These are phyloP conservation scores for Raja brachyura DNA, from an alignment of 2,113 vertebrate genomes.

Conservation along the genomic window DNA sequence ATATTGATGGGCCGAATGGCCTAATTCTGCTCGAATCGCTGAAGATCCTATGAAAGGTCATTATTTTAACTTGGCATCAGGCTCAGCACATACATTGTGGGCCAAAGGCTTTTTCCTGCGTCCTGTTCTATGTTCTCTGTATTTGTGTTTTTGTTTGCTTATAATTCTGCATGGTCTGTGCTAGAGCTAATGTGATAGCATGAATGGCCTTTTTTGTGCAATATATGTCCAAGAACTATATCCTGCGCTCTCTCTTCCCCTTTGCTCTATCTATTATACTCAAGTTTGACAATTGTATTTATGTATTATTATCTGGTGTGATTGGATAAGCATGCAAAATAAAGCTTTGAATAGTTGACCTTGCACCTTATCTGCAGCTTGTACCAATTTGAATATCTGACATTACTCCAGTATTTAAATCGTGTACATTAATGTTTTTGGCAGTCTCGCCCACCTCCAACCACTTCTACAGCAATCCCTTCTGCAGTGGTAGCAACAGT, in stretches of 20 bases:
- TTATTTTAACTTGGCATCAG: no score
- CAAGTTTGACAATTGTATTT: no score
- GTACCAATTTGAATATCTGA: background rate
- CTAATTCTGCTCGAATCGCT: no score
- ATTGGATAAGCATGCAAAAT: no score
- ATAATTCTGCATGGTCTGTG: background rate
- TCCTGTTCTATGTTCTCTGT: no score
- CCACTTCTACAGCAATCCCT: slow-evolving; percentile 81
- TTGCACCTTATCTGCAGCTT: background rate
- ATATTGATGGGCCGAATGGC: no score
- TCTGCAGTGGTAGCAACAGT: slow-evolving; percentile 90
- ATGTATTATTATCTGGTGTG: no score
- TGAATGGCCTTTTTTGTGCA: background rate
- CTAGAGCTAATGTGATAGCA: background rate
- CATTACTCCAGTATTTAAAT: background rate
- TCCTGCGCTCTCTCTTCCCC: no score
- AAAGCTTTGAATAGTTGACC: background rate
- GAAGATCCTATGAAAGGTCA: no score
- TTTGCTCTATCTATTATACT: no score
- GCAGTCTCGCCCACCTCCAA: slow-evolving; percentile 83
- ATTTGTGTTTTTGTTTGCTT: background rate
- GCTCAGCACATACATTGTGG: no score
- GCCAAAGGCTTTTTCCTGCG: no score
- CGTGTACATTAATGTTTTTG: slow-evolving; percentile 28
- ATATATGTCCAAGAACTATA: background rate